Base-by-base conservation (phyloP, 2,113 vertebrate genomes). In the Cynocephalus volans region DNA sequence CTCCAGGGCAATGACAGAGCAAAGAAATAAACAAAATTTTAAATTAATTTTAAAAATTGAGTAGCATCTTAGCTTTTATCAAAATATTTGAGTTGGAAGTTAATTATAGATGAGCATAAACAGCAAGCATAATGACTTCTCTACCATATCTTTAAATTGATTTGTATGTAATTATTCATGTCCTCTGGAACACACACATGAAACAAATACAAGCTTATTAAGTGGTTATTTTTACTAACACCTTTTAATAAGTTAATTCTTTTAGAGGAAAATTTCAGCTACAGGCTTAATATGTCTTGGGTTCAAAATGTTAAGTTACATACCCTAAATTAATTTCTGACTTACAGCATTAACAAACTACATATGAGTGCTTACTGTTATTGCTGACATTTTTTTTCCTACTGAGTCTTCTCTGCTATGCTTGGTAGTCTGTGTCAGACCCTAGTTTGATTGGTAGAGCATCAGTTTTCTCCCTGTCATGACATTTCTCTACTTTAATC, bases 401-500 rank as follows among this genome's bases (percentile, higher is more conserved):
- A 26, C 18, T 5, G 17, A 48, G 5, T 54, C 14, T 85, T 91
- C 31, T 70, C 36, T 70, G 41, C 19, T 82, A 5, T 88, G 50
- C 96, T 91, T 97, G 86, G 73, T 31, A 96, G 50, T 87, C 50
- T 95, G 26, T 93, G 79, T 92, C 93, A 84, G 81, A 19, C 5
- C 28, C 0, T 36, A 56, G 26, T 96, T 95, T 96, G 96, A 94
- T 64, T 72, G 54, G 92, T 81, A 88, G 75, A 92, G 7, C 18
- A 80, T 95, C 48, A 65, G 45, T 95, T 93, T 95, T 60, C 13
- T 83, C 13, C 88, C 92, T 96, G 93, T 97, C 96, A 93, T 72
- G 87, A 95, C 21, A 15, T 70, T 97, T 96, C 69, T 93, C 65
- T 83, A 86, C n/a, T 94, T 97, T 91, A 98, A 98, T 96, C 77